Evolutionary conservation across 2,113 vertebrate genomes (phyloP).

Genomic region (Tympanuchus pallidicinctus): DNA sequence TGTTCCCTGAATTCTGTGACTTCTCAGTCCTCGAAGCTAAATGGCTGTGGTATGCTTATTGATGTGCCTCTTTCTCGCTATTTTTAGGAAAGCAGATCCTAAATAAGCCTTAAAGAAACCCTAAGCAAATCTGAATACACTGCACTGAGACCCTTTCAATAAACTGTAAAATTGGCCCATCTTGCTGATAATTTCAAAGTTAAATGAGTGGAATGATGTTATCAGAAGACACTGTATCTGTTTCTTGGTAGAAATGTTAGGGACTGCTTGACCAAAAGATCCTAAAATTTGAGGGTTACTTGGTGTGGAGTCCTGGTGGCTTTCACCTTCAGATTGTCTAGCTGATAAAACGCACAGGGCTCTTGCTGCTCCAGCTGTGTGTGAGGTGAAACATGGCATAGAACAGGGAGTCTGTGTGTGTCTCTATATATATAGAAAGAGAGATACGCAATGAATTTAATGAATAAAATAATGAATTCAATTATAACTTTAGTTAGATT

Average conservation of each 20-base stretch:
- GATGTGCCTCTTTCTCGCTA: background rate
- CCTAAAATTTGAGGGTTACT: background rate
- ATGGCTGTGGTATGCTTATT: background rate
- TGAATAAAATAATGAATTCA: background rate
- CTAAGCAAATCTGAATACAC: background rate
- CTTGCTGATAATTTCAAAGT: background rate
- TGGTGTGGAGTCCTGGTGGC: background rate
- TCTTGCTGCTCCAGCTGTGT: background rate
- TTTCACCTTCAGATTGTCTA: constrained; percentile 40
- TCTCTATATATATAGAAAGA: background rate
- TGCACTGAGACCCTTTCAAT: background rate
- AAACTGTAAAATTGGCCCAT: background rate
- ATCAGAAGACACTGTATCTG: background rate
- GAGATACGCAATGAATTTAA: background rate
- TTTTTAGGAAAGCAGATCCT: background rate
- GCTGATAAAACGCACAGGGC: background rate
- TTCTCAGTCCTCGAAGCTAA: background rate
- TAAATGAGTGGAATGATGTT: background rate
- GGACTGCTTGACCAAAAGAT: background rate
- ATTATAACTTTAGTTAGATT: background rate
- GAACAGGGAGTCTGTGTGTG: background rate
- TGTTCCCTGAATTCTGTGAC: background rate
- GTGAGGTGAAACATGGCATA: background rate
- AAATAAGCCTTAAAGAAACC: background rate
- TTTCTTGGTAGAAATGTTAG: background rate